Base-by-base conservation (phyloP, 2,888 invertebrate genomes). In the Melangyna quadrimaculata region DNA sequence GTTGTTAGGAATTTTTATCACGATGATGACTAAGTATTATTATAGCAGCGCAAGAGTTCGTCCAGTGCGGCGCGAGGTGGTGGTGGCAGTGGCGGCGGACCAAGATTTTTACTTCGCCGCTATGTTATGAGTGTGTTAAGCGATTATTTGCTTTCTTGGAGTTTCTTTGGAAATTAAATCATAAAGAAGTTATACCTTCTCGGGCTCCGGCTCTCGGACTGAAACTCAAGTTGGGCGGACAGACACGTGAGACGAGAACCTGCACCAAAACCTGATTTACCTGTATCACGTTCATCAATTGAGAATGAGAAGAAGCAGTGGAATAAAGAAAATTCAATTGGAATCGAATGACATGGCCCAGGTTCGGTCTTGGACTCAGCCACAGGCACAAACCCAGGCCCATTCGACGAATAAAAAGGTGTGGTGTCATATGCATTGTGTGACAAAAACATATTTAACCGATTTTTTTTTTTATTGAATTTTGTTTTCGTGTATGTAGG, bases 91-190 rank as follows among this genome's bases (percentile, higher is more conserved):
- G 17, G 29, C 43, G 10, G 45, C 80, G 72, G 55, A 48, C 67
- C 80, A 77, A 86, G 77, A 86, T 32, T 86, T 77, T 86, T 77
- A 77, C 86, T 27, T 69, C 32, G 77, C 81, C 69, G 77, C 86
- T 81, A 75, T 81, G 73, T 45, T 65, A 65, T 65, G 65, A 65
- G 65, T 83, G 83, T 86, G 86, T 86, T 78, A 86, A 78, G 81
- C 81, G 80, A 86, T 86, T 86, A 86, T 86, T 86, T 86, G 86
- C 77, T 86, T 86, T 86, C 86, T 86, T 86, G 81, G 78, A 86
- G 86, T 86, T 86, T 81, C 86, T 86, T 86, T 78, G 81, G 86
- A 86, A 86, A 86, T 86, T 81, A 86, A 86, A 86, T 86, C 86
- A 86, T 86, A 86, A 86, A 86, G 86, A 86, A 81, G 86, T 86